A percentile compares a stretch with the other conserved stretches of the same genome.
Conservation (phyloP, 2,888 invertebrate species). For the Amphiduros pacificus region DNA sequence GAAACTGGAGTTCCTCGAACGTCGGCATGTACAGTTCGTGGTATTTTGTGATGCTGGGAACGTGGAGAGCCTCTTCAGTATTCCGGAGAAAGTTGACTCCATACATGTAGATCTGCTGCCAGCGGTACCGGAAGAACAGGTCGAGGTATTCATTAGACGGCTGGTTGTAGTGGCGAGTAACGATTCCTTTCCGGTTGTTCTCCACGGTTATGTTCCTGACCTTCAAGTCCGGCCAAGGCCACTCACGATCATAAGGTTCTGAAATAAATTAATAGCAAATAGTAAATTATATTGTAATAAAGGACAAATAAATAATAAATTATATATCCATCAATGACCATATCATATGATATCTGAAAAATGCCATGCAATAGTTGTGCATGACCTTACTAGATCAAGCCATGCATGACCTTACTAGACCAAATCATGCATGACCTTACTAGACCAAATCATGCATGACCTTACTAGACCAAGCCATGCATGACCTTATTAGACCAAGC, state of each 20-base stretch:
- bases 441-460: no score
- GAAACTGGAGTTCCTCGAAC: conserved; percentile 46
- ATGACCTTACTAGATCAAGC: no score
- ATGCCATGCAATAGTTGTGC: no score
- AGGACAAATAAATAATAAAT: background rate
- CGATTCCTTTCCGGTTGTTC: conserved; percentile 47
- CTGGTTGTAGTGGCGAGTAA: conserved; percentile 57
- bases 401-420: no score
- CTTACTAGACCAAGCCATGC: no score
- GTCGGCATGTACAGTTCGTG: conserved; percentile 55
- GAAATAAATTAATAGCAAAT: background rate
- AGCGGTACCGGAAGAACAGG: conserved; percentile 49
- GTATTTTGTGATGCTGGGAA: conserved; percentile 57
- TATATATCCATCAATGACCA: background rate
- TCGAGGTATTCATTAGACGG: conserved; percentile 55
- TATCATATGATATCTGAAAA: no score
- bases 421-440: no score
- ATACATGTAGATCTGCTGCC: conserved; percentile 46
- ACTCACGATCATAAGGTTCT: conserved; percentile 24
- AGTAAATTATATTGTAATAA: background rate
- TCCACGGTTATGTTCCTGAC: conserved; percentile 27
- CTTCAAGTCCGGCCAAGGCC: conserved; percentile 31
- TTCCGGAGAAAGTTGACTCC: conserved; percentile 40
- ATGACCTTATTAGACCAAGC: no score
- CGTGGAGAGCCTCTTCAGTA: conserved; percentile 49